Base-by-base conservation (phyloP, 2,113 vertebrate genomes). In the crab-eating macaque (Macaca fascicularis) region DNA sequence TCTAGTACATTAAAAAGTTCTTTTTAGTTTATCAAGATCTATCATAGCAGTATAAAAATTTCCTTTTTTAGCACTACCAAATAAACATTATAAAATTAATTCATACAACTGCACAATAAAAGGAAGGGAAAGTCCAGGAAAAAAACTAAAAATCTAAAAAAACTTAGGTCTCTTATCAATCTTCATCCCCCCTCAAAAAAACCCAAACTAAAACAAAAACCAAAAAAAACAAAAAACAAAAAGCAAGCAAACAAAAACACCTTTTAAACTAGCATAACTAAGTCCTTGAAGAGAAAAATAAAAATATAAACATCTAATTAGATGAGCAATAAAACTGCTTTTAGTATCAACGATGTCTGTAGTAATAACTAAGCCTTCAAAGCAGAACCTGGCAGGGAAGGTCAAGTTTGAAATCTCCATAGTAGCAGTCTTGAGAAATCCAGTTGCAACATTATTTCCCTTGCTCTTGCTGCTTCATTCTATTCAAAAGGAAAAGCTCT, bases 381-480 rank as follows among this genome's bases (percentile, higher is more conserved):
- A 97, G 89, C 6, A 83, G 96, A 98, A 97, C 94, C 97, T 93
- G 97, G 96, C 97, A 98, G 96, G 92, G 93, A 97, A 98, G 98
- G 98, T 99, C 98, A 98, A 98, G 98, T 98, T 98, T 98, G 97
- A 97, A 94, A 98, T 97, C 95, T 98, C 99, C 98, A 97, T 98
- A 98, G 99, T 0, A 94, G 98, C 98, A 97, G 98, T 98, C 95
- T 97, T 92, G 92, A 98, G 97, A 98, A 98, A 98, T 61, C 70
- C 88, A 97, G 92, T 35, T 96, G 96, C 95, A 95, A 95, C 97
- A 92, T 97, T 97, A 98, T 98, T 98, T 97, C 96, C 96, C 92
- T 92, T 32, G 95, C 87, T 96, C 94, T 93, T 72, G 45, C 40
- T 91, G 93, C 95, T 94, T 97, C 87, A 96, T 72, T 90, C 95